Percentiles rank a stretch among this genome's conserved stretches.
phyloP scores from a whole-genome alignment of 1,140 invertebrate genomes.

The Lepidurus couesii region DNA sequence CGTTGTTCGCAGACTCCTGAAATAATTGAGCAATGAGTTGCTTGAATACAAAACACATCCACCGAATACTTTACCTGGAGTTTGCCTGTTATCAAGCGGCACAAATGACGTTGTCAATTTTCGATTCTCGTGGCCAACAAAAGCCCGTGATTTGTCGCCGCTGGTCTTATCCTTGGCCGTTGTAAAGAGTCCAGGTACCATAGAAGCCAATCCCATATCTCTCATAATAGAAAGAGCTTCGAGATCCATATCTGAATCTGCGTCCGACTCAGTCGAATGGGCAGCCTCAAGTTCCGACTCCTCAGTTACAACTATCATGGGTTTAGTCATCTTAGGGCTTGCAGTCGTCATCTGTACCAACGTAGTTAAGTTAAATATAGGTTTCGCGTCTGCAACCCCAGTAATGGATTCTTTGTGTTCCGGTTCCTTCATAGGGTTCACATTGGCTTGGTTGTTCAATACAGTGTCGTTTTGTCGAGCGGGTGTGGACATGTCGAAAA shows the following conservation, averaged over 20 bases:
- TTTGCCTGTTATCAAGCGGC: background rate
- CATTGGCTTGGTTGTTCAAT: background rate
- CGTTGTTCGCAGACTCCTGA: constrained; percentile 15
- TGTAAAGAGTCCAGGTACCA: background rate
- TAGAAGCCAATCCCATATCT: background rate
- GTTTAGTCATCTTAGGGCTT: background rate
- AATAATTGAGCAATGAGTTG: background rate
- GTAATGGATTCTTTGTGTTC: background rate
- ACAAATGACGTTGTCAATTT: background rate
- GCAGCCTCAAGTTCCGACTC: background rate
- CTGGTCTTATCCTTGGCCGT: background rate
- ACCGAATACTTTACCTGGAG: background rate
- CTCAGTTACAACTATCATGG: background rate
- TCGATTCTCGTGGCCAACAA: background rate
- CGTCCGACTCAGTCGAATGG: constrained; percentile 1
- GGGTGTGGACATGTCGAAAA: background rate
- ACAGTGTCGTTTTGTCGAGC: background rate
- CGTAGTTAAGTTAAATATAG: background rate
- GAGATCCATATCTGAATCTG: constrained; percentile 24
- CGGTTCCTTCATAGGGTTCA: background rate
- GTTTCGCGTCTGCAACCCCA: background rate
- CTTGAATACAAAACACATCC: background rate
- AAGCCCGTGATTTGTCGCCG: background rate
- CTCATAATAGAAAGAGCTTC: constrained; percentile 13
- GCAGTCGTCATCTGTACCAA: background rate